Conservation (phyloP, 2,888 invertebrate genomes). For the Geophilus truncorum region DNA sequence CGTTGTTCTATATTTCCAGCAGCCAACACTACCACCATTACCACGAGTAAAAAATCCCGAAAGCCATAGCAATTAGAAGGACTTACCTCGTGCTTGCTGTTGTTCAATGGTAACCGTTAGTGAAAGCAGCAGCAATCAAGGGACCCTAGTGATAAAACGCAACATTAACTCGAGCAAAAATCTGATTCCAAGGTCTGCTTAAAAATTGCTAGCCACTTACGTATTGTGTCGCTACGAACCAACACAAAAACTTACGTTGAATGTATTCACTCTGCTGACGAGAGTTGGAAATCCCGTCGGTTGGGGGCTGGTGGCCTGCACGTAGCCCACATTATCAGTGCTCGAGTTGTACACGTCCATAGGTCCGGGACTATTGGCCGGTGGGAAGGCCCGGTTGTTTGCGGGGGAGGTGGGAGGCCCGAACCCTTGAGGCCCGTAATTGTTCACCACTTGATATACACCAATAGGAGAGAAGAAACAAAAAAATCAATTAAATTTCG, state of each 20-base stretch:
- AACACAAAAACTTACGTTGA: conserved; percentile 34
- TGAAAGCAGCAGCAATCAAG: conserved; percentile 96
- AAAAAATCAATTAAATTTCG: not conserved
- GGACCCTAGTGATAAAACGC: conserved; percentile 68
- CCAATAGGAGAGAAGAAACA: not conserved
- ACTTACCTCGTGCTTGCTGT: conserved; percentile 29
- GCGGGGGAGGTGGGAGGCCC: conserved; percentile 52
- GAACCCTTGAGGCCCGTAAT: conserved; percentile 60
- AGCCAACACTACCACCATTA: no score
- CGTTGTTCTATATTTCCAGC: no score
- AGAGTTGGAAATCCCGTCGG: conserved; percentile 92
- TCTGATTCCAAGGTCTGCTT: no score
- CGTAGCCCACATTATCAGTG: conserved; percentile 84
- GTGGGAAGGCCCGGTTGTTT: conserved; percentile 67
- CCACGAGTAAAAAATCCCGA: no score
- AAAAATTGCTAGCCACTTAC: no score
- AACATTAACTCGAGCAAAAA: not conserved
- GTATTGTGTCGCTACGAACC: no score
- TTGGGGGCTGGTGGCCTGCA: conserved; percentile 93
- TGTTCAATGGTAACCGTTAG: conserved; percentile 93
- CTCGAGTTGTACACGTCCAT: conserved; percentile 92
- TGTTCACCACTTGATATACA: conserved; percentile 77
- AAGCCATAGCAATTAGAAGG: no score
- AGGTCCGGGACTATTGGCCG: conserved; percentile 87
- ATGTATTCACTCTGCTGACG: conserved; percentile 55